Percentiles rank a stretch among this genome's conserved stretches.
Conservation (phyloP, 1,140 invertebrate species). For the Coelopa frigida region DNA sequence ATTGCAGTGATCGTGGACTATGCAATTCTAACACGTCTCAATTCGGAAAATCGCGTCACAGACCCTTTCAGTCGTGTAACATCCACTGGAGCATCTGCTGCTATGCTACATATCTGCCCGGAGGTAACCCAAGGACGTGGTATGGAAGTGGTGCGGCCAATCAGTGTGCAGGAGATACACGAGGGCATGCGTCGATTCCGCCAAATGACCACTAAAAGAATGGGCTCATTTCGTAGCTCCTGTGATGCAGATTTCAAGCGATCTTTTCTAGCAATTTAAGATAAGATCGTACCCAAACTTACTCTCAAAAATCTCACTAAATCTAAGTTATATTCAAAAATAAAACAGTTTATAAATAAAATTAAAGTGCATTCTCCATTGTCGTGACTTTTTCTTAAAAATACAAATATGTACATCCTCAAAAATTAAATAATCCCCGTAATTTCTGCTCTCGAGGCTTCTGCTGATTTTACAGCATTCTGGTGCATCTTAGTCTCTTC, state of each 20-base stretch:
- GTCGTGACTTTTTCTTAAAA: too few species aligned
- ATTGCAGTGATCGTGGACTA: constrained; percentile 43
- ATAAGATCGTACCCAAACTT: too few species aligned
- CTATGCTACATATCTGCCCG: constrained; percentile 42
- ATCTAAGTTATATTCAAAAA: too few species aligned
- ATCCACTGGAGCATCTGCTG: constrained; percentile 34
- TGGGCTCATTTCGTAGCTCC: constrained; percentile 37
- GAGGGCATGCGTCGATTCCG: constrained; percentile 40
- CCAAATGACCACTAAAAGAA: constrained; percentile 34
- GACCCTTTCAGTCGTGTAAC: constrained; percentile 41
- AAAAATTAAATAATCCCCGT: too few species aligned
- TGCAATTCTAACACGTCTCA: constrained; percentile 36
- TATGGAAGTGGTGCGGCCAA: constrained; percentile 40
- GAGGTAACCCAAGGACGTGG: constrained; percentile 42
- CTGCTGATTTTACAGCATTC: constrained; percentile 31
- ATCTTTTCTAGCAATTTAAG: constrained; percentile 39
- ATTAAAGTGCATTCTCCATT: too few species aligned
- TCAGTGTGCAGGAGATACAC: constrained; percentile 41
- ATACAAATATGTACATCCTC: too few species aligned
- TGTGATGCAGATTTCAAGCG: constrained; percentile 34
- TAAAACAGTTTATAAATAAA: too few species aligned
- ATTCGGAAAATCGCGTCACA: constrained; percentile 34
- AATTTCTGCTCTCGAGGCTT: too few species aligned
- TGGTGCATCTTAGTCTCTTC: constrained; percentile 36
- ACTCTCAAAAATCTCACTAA: too few species aligned